Percentiles rank a stretch among this genome's conserved stretches.
Evolutionary conservation across 2,797 vertebrate genomes (phyloP).

Genomic region (Pygocentrus nattereri): DNA sequence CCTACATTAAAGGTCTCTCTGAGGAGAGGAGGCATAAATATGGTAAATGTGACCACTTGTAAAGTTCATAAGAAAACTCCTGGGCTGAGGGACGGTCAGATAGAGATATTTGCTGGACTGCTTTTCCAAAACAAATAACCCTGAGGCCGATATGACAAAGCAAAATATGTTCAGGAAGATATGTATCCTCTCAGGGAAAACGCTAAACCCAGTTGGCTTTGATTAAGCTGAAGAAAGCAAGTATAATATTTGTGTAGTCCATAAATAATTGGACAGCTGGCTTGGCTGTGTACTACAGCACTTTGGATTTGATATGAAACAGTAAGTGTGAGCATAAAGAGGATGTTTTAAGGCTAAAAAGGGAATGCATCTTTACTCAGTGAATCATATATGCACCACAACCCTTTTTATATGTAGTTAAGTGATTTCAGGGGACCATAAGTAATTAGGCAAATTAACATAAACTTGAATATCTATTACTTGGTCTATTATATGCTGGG

Average conservation of each 20-base stretch:
- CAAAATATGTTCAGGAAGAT: constrained; percentile 61
- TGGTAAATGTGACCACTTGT: background rate
- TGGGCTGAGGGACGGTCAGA: constrained; percentile 3
- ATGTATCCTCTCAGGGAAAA: constrained; percentile 48
- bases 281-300: background rate
- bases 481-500: background rate
- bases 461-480: background rate
- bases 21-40: background rate
- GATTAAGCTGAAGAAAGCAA: constrained; percentile 58
- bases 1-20: background rate
- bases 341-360: background rate
- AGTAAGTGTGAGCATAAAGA: background rate
- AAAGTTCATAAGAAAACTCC: background rate
- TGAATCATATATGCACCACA: background rate
- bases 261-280: background rate
- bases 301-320: background rate
- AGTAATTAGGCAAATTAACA: background rate
- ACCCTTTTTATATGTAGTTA: background rate
- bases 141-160: constrained; percentile 46
- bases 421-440: background rate
- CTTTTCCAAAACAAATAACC: constrained; percentile 37
- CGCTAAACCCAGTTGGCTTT: constrained; percentile 64
- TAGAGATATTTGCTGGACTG: constrained; percentile 31
- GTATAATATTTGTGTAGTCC: background rate
- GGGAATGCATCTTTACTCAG: background rate